Evolutionary conservation across 2,113 vertebrate species (phyloP).

Genomic region (Sorex araneus): DNA sequence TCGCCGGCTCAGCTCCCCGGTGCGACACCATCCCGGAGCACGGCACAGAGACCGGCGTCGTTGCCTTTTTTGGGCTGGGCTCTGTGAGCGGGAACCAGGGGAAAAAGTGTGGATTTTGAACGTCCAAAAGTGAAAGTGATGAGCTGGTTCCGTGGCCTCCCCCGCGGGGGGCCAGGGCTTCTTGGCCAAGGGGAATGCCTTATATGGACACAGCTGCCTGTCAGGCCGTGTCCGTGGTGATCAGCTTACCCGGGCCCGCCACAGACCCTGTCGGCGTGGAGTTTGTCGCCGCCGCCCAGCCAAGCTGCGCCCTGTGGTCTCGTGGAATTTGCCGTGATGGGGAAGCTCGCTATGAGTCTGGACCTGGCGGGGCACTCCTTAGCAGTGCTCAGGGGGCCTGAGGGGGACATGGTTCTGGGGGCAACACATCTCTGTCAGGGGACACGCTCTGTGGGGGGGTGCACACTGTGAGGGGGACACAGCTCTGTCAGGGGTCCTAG

Average conservation of each 20-base stretch:
- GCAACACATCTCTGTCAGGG: too few species aligned
- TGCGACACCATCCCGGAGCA: not conserved
- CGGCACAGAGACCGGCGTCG: not conserved
- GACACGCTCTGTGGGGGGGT: too few species aligned
- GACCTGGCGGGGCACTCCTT: too few species aligned
- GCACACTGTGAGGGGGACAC: too few species aligned
- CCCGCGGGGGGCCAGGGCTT: constrained; percentile 6
- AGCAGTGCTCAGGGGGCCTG: too few species aligned
- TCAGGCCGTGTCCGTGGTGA: constrained; percentile 50
- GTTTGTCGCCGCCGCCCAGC: not conserved
- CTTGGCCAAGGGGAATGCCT: constrained; percentile 49
- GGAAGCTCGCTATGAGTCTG: not conserved
- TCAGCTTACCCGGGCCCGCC: not conserved
- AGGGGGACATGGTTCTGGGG: too few species aligned
- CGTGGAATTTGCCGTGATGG: constrained; percentile 39
- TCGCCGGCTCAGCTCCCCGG: too few species aligned
- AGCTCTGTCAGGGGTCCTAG: too few species aligned
- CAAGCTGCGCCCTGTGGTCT: not conserved
- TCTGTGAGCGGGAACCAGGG: not conserved
- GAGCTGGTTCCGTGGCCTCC: constrained; percentile 1
- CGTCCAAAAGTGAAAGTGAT: constrained; percentile 37
- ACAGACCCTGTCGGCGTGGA: not conserved
- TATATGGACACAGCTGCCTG: too few species aligned
- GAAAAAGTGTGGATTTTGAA: constrained; percentile 12
- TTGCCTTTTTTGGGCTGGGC: constrained; percentile 27